Conservation (phyloP, 2,888 invertebrate genomes). For the Azorinus chamasolen region DNA sequence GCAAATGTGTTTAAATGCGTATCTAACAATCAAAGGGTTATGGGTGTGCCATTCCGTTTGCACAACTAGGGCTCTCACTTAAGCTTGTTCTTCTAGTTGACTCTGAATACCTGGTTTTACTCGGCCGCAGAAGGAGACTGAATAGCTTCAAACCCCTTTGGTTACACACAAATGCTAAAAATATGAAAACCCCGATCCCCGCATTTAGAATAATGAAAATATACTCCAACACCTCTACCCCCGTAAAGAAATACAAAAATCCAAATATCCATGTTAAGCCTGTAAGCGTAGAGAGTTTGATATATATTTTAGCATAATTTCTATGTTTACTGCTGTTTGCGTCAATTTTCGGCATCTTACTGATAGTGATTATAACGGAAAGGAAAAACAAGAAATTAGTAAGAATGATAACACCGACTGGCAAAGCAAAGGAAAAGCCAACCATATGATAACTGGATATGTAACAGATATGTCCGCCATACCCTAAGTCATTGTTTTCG, state of each 20-base stretch:
- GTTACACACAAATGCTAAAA: slow-evolving; percentile 50
- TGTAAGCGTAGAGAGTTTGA: slow-evolving; percentile 48
- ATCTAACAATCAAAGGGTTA: too few species aligned
- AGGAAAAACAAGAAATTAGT: slow-evolving; percentile 29
- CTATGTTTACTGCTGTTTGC: slow-evolving; percentile 13
- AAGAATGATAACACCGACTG: slow-evolving; percentile 25
- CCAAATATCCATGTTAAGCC: slow-evolving; percentile 54
- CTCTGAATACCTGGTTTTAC: too few species aligned
- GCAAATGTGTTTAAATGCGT: too few species aligned
- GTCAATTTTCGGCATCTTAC: slow-evolving; percentile 6
- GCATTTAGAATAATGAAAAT: slow-evolving; percentile 47
- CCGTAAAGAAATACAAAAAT: slow-evolving; percentile 33
- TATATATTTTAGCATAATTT: slow-evolving; percentile 43
- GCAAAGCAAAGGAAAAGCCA: slow-evolving; percentile 41
- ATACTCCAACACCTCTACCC: slow-evolving; percentile 30
- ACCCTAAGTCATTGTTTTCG: slow-evolving; percentile 20
- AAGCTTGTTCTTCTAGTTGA: too few species aligned
- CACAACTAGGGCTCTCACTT: too few species aligned
- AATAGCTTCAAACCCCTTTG: slow-evolving; percentile 16
- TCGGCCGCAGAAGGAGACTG: neutral
- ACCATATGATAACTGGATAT: slow-evolving; percentile 39
- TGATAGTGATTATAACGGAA: slow-evolving; percentile 30
- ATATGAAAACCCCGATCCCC: slow-evolving; percentile 50
- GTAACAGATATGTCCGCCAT: slow-evolving; percentile 40
- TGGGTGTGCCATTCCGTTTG: too few species aligned